These are phyloP conservation scores for Anneissia japonica DNA, from an alignment of 35 echinoderm and acorn worm species.

Conservation along the genomic window DNA sequence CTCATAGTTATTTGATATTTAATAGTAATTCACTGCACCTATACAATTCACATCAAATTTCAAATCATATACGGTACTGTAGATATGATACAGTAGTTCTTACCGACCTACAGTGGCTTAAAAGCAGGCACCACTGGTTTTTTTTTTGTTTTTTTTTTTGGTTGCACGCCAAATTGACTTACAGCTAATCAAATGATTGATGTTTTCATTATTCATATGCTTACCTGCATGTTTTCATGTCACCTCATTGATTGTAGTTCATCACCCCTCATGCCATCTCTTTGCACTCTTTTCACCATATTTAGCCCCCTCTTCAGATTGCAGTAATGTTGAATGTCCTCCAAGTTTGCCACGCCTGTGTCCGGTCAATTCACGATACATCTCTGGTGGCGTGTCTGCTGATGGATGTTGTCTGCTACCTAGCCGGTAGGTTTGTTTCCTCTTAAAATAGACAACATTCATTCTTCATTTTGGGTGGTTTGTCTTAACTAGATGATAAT, in stretches of 20 bases:
- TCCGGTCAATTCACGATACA: constrained; percentile 51
- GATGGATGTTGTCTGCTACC: constrained; percentile 86
- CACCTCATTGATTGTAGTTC: not conserved
- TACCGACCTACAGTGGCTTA: too few species aligned
- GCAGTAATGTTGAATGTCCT: constrained; percentile 70
- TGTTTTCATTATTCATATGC: not conserved
- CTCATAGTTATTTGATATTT: too few species aligned
- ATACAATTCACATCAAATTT: too few species aligned
- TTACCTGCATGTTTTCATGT: not conserved
- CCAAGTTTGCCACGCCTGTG: constrained; percentile 39
- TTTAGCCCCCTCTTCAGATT: constrained; percentile 27
- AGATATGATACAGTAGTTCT: too few species aligned
- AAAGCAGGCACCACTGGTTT: too few species aligned
- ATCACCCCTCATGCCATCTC: not conserved
- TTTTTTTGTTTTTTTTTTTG: too few species aligned
- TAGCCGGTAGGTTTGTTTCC: constrained; percentile 32
- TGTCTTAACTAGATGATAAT: not conserved
- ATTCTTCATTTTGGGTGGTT: not conserved
- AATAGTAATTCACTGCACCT: too few species aligned
- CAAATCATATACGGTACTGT: too few species aligned
- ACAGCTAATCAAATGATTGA: too few species aligned
- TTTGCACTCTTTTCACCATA: constrained; percentile 28
- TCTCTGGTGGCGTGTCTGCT: constrained; percentile 73
- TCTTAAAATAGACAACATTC: not conserved
- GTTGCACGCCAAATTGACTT: too few species aligned